Evolutionary conservation across 1,140 invertebrate genomes (phyloP).

Genomic region (Vanessa atalanta): DNA sequence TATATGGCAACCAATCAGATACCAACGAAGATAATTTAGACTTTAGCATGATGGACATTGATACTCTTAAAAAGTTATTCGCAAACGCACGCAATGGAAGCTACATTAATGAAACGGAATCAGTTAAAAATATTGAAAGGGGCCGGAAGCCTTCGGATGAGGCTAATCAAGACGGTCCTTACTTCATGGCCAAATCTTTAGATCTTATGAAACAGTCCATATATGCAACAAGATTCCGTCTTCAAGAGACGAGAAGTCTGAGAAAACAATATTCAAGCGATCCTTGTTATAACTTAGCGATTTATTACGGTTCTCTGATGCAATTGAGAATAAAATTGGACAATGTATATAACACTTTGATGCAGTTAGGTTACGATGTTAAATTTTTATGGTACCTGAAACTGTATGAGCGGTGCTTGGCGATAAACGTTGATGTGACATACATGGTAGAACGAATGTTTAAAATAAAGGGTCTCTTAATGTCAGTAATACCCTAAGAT

Average conservation of each 20-base stretch:
- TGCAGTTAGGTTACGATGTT: slow-evolving; percentile 15
- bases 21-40: slow-evolving; percentile 29
- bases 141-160: neutral
- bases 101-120: neutral
- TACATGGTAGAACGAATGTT: slow-evolving; percentile 43
- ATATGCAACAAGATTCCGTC: slow-evolving; percentile 44
- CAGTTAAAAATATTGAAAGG: neutral
- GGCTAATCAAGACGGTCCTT: neutral
- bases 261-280: slow-evolving; percentile 37
- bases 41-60: slow-evolving; percentile 35
- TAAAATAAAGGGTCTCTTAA: neutral
- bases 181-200: slow-evolving; percentile 35
- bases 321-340: slow-evolving; percentile 51
- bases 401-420: slow-evolving; percentile 50
- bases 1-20: neutral
- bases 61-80: slow-evolving; percentile 37
- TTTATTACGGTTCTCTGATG: slow-evolving; percentile 46
- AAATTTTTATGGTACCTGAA: slow-evolving; percentile 47
- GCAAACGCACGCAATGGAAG: slow-evolving; percentile 29
- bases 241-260: slow-evolving; percentile 37
- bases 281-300: slow-evolving; percentile 40
- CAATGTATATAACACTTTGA: slow-evolving; percentile 40
- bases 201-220: slow-evolving; percentile 56
- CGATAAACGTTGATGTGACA: slow-evolving; percentile 38
- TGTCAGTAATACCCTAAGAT: no score